Evolutionary conservation across 2,888 invertebrate genomes (phyloP).

Genomic region (Eumerus sabulonum): DNA sequence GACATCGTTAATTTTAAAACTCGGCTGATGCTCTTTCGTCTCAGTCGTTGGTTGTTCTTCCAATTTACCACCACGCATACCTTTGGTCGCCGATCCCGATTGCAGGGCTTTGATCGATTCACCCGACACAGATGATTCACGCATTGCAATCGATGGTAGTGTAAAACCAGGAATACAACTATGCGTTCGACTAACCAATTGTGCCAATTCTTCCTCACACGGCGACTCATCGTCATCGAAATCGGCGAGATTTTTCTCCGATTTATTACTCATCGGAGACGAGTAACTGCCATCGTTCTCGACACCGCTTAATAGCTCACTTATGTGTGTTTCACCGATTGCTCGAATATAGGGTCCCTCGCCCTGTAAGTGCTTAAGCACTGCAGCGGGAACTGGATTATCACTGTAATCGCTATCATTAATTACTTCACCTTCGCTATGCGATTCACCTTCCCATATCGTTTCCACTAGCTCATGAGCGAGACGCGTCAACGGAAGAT

Average conservation of each 20-base stretch:
- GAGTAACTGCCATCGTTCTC: slow-evolving; percentile 94
- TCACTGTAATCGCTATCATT: slow-evolving; percentile 78
- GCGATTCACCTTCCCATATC: slow-evolving; percentile 82
- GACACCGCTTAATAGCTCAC: slow-evolving; percentile 80
- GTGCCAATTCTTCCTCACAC: slow-evolving; percentile 90
- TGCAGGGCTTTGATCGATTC: slow-evolving; percentile 55
- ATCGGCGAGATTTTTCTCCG: slow-evolving; percentile 96
- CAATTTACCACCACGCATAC: slow-evolving; percentile 36
- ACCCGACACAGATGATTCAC: slow-evolving; percentile 54
- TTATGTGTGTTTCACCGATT: slow-evolving; percentile 78
- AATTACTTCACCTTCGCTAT: slow-evolving; percentile 79
- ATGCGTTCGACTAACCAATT: slow-evolving; percentile 85
- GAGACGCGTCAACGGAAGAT: slow-evolving; percentile 74
- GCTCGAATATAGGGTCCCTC: slow-evolving; percentile 81
- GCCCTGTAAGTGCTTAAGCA: slow-evolving; percentile 79
- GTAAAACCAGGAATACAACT: slow-evolving; percentile 72
- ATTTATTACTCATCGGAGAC: slow-evolving; percentile 94
- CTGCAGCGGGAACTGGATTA: slow-evolving; percentile 77
- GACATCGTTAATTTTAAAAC: slow-evolving; percentile 82
- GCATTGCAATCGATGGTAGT: slow-evolving; percentile 53
- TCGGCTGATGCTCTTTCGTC: slow-evolving; percentile 71
- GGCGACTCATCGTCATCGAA: slow-evolving; percentile 95
- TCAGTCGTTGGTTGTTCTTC: slow-evolving; percentile 52
- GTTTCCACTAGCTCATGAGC: slow-evolving; percentile 81
- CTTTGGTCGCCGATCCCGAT: slow-evolving; percentile 31